Base-by-base conservation (phyloP, 2,888 invertebrate genomes). In the Rhopalosiphum nymphaeae region DNA sequence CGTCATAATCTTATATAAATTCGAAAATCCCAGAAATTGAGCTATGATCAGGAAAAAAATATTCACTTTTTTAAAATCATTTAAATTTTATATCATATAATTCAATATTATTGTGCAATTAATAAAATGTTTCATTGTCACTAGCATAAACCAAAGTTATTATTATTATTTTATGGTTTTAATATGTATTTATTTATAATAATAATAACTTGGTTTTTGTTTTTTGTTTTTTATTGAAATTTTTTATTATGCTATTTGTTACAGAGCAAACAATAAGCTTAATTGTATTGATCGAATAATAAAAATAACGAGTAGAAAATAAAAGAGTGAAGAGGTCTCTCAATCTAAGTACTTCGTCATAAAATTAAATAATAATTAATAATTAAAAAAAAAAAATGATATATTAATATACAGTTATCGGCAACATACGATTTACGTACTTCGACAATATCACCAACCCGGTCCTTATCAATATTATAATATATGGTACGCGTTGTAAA, bases 401-500 rank as follows among this genome's bases (percentile, higher is more conserved):
- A 46, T 7, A 46, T 46, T n/a, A 3, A 42, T 84, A 42, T 7
- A 85, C 26, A 85, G 10, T 42, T 42, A 85, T 85, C 36, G 21
- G 46, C 44, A 16, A 29, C 4, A 25, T 42, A 36, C 53, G 25
- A 36, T 26, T n/a, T 49, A 10, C 10, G 42, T 25, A 42, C 10
- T 7, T 26, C 26, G 44, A 44, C 26, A 85, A 26, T 26, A 26
- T 26, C 85, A 7, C 44, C 44, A 16, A 67, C 86, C 29, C 29
- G 3, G n/a, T n/a, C 67, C 46, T 90, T 90, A 61, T 90, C 61
- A 90, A 67, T 67, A 67, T 53, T 44, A 85, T 85, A 86, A 86
- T 86, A 26, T 36, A 67, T 57, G 29, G 13, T 26, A 26, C 29
- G 16, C 11, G 25, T 46, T 67, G n/a, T 67, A 57, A 57, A 89